Evolutionary conservation across 2,113 vertebrate species (phyloP).

Genomic region (Zapornia atra): DNA sequence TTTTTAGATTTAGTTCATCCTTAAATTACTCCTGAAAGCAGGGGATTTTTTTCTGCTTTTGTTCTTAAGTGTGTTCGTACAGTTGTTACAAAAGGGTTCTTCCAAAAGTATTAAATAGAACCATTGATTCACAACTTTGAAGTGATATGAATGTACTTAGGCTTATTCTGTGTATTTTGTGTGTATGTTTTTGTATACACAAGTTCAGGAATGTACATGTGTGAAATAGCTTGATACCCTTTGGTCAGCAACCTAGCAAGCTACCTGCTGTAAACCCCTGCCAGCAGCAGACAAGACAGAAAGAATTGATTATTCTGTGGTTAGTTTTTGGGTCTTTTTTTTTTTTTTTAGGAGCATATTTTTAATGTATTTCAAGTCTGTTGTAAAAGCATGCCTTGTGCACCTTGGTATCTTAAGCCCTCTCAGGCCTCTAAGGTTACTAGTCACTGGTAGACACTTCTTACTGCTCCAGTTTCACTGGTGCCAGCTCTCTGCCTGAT

Average conservation of each 20-base stretch:
- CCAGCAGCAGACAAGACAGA: not conserved
- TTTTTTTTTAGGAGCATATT: not conserved
- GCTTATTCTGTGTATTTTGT: not conserved
- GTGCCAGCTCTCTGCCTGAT: not conserved
- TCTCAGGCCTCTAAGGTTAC: not conserved
- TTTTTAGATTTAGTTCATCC: not conserved
- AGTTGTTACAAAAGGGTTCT: not conserved
- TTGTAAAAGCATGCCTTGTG: not conserved
- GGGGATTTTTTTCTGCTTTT: not conserved
- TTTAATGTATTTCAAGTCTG: not conserved
- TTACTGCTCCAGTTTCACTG: not conserved
- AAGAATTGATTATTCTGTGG: not conserved
- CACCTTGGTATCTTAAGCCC: not conserved
- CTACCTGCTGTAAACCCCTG: not conserved
- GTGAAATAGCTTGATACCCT: not conserved
- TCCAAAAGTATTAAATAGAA: not conserved
- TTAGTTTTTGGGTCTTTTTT: not conserved
- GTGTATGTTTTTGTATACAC: not conserved
- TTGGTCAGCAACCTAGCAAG: not conserved
- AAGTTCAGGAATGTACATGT: fast-evolving
- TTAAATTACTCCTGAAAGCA: not conserved
- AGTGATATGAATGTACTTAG: not conserved
- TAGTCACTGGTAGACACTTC: not conserved
- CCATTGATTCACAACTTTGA: not conserved
- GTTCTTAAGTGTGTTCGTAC: not conserved